These are phyloP conservation scores for Fistularia tabacaria DNA, from an alignment of 2,797 vertebrate genomes.

Conservation along the genomic window DNA sequence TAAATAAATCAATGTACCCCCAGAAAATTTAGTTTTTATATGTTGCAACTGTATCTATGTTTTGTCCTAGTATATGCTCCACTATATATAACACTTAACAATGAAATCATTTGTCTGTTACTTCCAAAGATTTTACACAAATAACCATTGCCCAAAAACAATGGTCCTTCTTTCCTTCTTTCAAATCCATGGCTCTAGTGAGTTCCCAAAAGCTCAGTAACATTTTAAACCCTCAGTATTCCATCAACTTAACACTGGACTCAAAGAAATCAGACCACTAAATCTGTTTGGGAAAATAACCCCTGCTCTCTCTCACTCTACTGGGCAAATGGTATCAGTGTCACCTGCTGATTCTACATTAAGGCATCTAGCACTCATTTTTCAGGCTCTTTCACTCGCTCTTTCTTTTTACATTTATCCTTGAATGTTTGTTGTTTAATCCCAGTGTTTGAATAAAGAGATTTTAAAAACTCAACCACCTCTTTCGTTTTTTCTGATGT, in stretches of 20 bases:
- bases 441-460: no score
- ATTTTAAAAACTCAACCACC: no score
- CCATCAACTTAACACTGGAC: constrained; percentile 33
- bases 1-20: no score
- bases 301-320: constrained; percentile 54
- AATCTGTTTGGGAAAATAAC: constrained; percentile 66
- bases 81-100: no score
- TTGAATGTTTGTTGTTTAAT: no score
- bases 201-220: constrained; percentile 61
- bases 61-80: no score
- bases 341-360: constrained; percentile 26
- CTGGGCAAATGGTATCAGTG: constrained; percentile 18
- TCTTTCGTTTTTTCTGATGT: no score
- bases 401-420: no score
- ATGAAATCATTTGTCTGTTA: no score
- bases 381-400: no score
- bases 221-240: constrained; percentile 38
- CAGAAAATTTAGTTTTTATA: no score
- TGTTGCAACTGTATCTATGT: no score
- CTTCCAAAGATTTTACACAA: not conserved
- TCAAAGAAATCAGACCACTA: constrained; percentile 46
- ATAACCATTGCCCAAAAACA: constrained; percentile 2
- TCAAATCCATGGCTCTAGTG: constrained; percentile 20
- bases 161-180: not conserved
- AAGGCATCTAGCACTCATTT: not conserved